Percentiles rank a stretch among this genome's conserved stretches.
These are phyloP conservation scores for Macrobrachium rosenbergii DNA, from an alignment of 1,140 invertebrate genomes.

Conservation along the genomic window DNA sequence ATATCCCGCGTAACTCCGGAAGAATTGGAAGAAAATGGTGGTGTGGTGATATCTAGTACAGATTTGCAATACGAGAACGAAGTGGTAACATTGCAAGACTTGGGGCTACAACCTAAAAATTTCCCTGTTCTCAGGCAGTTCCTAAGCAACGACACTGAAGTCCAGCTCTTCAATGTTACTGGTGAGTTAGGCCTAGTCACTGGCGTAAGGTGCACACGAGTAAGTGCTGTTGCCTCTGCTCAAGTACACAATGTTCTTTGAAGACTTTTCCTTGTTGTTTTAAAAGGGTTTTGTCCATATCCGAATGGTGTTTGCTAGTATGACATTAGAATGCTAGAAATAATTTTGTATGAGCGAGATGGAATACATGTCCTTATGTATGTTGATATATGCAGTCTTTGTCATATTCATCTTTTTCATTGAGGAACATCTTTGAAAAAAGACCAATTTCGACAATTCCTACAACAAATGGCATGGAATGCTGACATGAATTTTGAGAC, in stretches of 20 bases:
- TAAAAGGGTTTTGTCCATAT: too few relatives aligned
- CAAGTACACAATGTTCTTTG: not conserved
- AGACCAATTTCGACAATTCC: too few relatives aligned
- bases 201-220: not conserved
- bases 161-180: slow-evolving; percentile 13
- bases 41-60: not conserved
- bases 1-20: not conserved
- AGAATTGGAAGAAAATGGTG: not conserved
- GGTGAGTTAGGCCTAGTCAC: slow-evolving; percentile 19
- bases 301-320: too few relatives aligned
- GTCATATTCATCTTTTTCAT: too few relatives aligned
- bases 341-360: too few relatives aligned
- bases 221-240: not conserved
- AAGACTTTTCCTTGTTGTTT: too few relatives aligned
- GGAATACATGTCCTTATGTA: too few relatives aligned
- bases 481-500: too few relatives aligned
- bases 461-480: too few relatives aligned
- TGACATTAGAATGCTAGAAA: too few relatives aligned
- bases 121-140: not conserved
- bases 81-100: not conserved
- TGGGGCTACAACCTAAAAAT: not conserved
- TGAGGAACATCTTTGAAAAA: too few relatives aligned
- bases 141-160: not conserved
- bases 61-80: not conserved
- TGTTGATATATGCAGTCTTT: too few relatives aligned